Base-by-base conservation (phyloP, 2,113 vertebrate species). In the Muntiacus reevesi region DNA sequence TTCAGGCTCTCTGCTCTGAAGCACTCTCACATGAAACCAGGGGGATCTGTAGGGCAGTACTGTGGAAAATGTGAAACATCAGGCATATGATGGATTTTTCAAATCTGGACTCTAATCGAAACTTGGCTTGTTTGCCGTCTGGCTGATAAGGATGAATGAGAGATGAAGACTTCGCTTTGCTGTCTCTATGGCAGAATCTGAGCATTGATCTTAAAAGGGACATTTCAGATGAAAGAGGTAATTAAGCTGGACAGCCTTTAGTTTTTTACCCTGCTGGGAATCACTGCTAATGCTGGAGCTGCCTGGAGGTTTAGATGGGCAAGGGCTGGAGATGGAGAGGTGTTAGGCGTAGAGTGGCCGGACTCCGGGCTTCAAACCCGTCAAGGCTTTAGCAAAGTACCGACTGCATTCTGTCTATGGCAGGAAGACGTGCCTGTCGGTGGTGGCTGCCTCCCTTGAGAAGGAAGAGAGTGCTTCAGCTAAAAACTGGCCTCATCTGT, bases 31-130 rank as follows among this genome's bases (percentile, higher is more conserved):
- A 96, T 30, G 97, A 96, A 97, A 96, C 97, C 91, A 88, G 96
- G 87, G 92, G 82, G 95, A 78, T 87, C 91, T 82, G 93, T 89
- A 86, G 57, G n/a, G 97, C 96, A 76, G 96, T n/a, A 28, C 96
- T 98, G 96, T 98, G 98, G 98, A 98, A 98, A 98, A 98, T 98
- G 92, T 97, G 98, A 97, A 97, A 87, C 98, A 97, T 90, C 94
- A 95, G 97, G 91, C 96, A 6, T 43, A 40, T 7, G 19, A 57
- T 84, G 79, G 54, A 87, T 86, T 97, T 97, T 94, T 97, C 79
- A 93, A 96, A 96, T 94, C 97, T 98, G 97, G 95, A 92, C 89
- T 97, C 91, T 78, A 88, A 98, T 81, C 0, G 60, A 97, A 98
- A 97, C 96, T 95, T 97, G 96, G 96, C 97, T 85, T 93, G 89